These are phyloP conservation scores for Neofelis nebulosa DNA, from an alignment of 2,113 vertebrate species.

Conservation along the genomic window DNA sequence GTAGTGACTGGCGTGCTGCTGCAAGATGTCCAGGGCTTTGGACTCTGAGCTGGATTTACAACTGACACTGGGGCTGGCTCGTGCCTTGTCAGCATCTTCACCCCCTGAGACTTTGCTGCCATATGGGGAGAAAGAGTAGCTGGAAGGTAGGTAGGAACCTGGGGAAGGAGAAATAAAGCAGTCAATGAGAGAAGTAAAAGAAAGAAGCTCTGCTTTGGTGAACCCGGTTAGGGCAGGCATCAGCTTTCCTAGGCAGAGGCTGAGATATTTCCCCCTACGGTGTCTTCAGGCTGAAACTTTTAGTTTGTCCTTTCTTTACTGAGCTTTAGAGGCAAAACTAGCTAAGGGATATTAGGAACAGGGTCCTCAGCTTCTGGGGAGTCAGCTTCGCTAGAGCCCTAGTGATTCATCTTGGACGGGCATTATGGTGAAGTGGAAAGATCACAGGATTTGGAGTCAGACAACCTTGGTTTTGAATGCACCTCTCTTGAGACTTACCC, in stretches of 20 bases:
- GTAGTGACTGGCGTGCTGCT: conserved; percentile 99
- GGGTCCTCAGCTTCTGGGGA: neutral
- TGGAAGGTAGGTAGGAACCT: conserved; percentile 97
- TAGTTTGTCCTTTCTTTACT: neutral
- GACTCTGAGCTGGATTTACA: conserved; percentile 95
- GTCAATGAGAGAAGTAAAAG: neutral
- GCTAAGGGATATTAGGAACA: neutral
- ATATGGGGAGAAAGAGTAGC: conserved; percentile 97
- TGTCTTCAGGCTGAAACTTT: neutral
- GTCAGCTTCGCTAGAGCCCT: neutral
- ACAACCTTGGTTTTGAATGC: neutral
- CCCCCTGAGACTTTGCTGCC: conserved; percentile 92
- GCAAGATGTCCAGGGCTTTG: conserved; percentile 98
- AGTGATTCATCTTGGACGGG: neutral
- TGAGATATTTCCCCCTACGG: neutral
- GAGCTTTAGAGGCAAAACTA: neutral
- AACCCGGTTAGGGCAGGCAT: neutral
- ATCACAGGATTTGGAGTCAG: neutral
- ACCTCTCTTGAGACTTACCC: neutral
- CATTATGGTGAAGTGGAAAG: neutral
- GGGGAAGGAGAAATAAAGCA: conserved; percentile 27
- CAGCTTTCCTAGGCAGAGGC: neutral
- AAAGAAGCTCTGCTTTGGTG: neutral
- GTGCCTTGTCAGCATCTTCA: conserved; percentile 95
- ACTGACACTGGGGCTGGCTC: conserved; percentile 94